Evolutionary conservation across 2,113 vertebrate species (phyloP).

Genomic region (Asarcornis scutulata): DNA sequence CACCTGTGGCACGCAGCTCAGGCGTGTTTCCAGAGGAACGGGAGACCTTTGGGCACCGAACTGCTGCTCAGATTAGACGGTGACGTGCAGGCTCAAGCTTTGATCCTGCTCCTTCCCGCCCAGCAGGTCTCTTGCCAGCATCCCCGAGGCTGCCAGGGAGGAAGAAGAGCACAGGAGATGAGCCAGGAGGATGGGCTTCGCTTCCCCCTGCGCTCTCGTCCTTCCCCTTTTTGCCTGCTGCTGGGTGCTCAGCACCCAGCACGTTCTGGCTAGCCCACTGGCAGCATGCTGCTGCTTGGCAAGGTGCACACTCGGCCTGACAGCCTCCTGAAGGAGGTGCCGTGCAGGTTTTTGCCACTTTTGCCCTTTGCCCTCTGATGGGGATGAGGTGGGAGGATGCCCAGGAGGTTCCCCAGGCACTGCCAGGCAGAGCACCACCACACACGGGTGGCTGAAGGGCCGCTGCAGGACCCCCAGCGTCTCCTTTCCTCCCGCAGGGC

Average conservation of each 20-base stretch:
- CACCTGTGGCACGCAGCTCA: neutral
- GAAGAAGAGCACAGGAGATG: neutral
- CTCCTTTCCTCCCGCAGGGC: constrained; percentile 71
- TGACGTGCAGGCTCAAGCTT: neutral
- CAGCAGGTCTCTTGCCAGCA: neutral
- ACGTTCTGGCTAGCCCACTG: neutral
- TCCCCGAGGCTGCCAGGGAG: neutral
- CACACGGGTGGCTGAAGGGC: neutral
- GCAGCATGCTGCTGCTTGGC: neutral
- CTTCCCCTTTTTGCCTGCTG: neutral
- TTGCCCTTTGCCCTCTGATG: neutral
- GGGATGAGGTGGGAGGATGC: neutral
- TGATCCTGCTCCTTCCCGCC: neutral
- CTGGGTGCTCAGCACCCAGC: neutral
- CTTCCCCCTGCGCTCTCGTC: neutral
- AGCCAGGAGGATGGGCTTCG: neutral
- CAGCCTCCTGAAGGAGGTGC: neutral
- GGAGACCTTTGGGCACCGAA: neutral
- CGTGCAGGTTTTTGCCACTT: neutral
- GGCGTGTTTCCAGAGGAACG: neutral
- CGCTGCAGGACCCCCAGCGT: neutral
- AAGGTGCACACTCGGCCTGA: neutral
- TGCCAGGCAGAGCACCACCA: neutral
- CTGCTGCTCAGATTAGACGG: neutral
- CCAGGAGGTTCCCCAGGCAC: neutral